phyloP scores from a whole-genome alignment of 1,140 invertebrate species.

The Apis mellifera region Amel_HAv3.1 CM009940.2:5365001-5365500 shows the following conservation, averaged over 20 bases:
- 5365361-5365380: too few relatives aligned
- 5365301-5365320: not conserved
- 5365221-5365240: not conserved
- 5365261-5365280: not conserved
- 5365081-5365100: too few relatives aligned
- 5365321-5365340: not conserved
- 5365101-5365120: not conserved
- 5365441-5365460: too few relatives aligned
- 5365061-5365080: too few relatives aligned
- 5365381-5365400: too few relatives aligned
- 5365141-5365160: not conserved
- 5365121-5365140: not conserved
- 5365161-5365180: not conserved
- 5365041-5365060: too few relatives aligned
- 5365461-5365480: too few relatives aligned
- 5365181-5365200: slow-evolving; percentile 8
- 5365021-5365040: too few relatives aligned
- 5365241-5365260: slow-evolving; percentile 2
- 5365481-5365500: too few relatives aligned
- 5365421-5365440: too few relatives aligned
- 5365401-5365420: too few relatives aligned
- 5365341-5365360: not conserved
- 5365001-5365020: too few relatives aligned
- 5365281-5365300: not conserved
- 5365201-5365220: not conserved